Evolutionary conservation across 2,113 vertebrate genomes (phyloP), one percentile per base, ranked within the genome.

Genomic region (Urocolius indicus): DNA sequence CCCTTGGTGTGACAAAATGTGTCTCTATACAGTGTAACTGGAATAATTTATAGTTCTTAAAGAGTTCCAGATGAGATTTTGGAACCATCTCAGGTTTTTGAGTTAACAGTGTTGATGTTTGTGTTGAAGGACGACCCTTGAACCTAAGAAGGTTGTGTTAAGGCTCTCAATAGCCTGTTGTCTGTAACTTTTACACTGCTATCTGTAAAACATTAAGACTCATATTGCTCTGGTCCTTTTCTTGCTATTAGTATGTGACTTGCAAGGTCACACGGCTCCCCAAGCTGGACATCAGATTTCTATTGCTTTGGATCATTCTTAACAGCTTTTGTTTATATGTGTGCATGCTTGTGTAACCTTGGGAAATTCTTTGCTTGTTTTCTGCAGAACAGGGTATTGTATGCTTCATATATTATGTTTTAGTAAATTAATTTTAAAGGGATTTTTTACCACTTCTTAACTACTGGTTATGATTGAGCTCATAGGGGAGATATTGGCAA

Each of bases 31-130:
- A 88, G 46, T 27, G 3, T 80, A 92, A 92, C 45, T 46, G 74
- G 82, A 77, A 34, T 92, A 86, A 95, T 73, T 79, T 91, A 32
- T 91, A 87, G 65, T 75, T 92, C 72, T 18, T 18, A 0, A 94
- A 78, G 67, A 73, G 51, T 93, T 93, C 85, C 88, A 95, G 54
- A 94, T 76, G 74, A 81, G 27, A 80, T 61, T 87, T 67, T 93
- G 55, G 67, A 85, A 90, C 54, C 85, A 27, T 74, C 67, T 90
- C 51, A 66, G 71, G 32, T 77, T 93, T 93, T 78, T 80, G 62
- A 87, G 93, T 90, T 78, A 83, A 34, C 78, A 65, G 8, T 68
- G n/a, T 76, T 93, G 88, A 62, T 72, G 49, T 76, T 83, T 83
- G 71, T 82, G 66, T 61, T 85, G 74, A 61, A 48, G 62, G 59